phyloP scores from a whole-genome alignment of 2,888 invertebrate genomes.

The Palloptera scutellata region DNA sequence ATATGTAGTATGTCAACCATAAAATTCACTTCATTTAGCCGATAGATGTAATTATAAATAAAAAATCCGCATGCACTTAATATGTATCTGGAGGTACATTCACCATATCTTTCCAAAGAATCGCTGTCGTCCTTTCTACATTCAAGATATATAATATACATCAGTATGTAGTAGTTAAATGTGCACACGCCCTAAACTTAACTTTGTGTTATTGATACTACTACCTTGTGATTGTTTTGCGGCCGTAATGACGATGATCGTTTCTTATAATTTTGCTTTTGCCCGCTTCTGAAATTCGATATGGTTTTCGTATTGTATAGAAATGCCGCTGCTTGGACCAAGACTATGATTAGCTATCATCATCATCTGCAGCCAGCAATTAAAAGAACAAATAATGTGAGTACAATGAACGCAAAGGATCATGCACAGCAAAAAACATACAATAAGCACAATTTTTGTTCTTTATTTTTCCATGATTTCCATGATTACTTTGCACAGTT shows the following conservation, averaged over 20 bases:
- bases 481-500: constrained; percentile 11
- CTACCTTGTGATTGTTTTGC: not conserved
- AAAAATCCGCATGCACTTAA: too few relatives aligned
- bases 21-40: too few relatives aligned
- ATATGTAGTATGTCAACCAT: too few relatives aligned
- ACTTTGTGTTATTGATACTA: constrained; percentile 18
- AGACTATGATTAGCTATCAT: constrained; percentile 31
- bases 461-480: not conserved
- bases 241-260: not conserved
- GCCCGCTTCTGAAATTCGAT: constrained; percentile 32
- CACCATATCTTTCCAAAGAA: too few relatives aligned
- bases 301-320: constrained; percentile 15
- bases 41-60: too few relatives aligned
- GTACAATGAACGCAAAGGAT: constrained; percentile 10
- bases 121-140: too few relatives aligned
- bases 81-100: too few relatives aligned
- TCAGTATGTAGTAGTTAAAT: too few relatives aligned
- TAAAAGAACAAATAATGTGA: constrained; percentile 54
- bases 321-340: constrained; percentile 19
- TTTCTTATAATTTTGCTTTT: not conserved
- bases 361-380: constrained; percentile 35
- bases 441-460: not conserved
- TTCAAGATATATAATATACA: too few relatives aligned
- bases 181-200: not conserved
- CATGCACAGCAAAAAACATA: not conserved